Evolutionary conservation across 2,113 vertebrate species (phyloP), one percentile per base, ranked within the genome.

Genomic region (Hypomesus transpacificus): DNA sequence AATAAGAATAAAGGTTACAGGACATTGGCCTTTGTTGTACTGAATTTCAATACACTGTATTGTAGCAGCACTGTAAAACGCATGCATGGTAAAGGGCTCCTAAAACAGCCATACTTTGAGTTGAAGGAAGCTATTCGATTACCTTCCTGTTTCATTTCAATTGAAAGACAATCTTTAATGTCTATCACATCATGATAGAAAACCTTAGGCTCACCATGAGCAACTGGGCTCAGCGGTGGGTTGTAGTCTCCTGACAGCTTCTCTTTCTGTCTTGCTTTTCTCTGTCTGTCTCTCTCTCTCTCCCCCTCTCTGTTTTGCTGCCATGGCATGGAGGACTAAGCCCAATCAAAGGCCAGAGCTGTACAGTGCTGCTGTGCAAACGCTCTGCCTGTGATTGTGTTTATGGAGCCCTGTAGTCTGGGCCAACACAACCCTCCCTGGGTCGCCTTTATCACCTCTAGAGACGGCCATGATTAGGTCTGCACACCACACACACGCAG

Each of bases 401-500:
- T 88, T 86, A 85, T 80, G 77, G 81, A 86, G 79, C 80, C 62
- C 68, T 66, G 69, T 72, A 20, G 75, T 60, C 79, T 85, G 75
- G 28, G 79, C 83, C 82, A 85, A 83, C 77, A 81, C 76, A 70
- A 83, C 75, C 84, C 82, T 61, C 75, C 74, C 72, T 71, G 60
- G 66, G 82, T 75, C 62, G 69, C 82, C 68, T 84, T 80, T 76
- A 78, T 86, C 84, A 84, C 82, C 79, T 82, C 76, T 72, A 86
- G 86, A 85, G 88, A 82, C 64, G 79, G 76, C 78, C 84, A 51
- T 85, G 85, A 87, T 86, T 85, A 86, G 84, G 85, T 82, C 83
- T 76, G 77, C 80, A 79, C 75, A 59, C n/a, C 3, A n/a, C 53
- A n/a, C 53, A 57, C 84, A 50, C 53, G 67, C 66, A 57, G 74